Percentiles rank a stretch among this genome's conserved stretches.
These are phyloP conservation scores for Trachymyrmex septentrionalis DNA, from an alignment of 1,140 invertebrate genomes.

Conservation along the genomic window DNA sequence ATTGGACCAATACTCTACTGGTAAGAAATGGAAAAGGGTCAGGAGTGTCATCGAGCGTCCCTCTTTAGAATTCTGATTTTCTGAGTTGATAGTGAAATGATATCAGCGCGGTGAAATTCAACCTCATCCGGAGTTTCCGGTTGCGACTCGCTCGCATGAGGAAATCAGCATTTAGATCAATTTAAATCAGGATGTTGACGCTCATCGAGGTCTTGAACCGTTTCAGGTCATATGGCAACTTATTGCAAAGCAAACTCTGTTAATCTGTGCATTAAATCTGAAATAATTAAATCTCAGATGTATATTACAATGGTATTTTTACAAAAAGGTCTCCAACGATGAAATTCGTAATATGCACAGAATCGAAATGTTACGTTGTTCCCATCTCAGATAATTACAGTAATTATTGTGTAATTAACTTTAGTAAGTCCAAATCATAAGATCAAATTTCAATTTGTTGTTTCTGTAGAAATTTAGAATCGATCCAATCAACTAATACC, in stretches of 20 bases:
- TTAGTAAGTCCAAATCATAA: constrained; percentile 8
- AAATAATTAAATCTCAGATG: constrained; percentile 1
- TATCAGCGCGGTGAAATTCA: constrained; percentile 37
- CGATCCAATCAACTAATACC: constrained; percentile 61
- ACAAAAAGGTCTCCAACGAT: background rate
- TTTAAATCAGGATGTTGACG: constrained; percentile 2
- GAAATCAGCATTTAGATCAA: constrained; percentile 34
- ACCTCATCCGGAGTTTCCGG: constrained; percentile 20
- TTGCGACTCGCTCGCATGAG: background rate
- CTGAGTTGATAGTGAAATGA: constrained; percentile 68
- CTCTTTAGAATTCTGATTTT: constrained; percentile 62
- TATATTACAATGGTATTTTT: background rate
- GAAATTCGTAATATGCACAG: background rate
- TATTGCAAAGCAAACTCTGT: background rate
- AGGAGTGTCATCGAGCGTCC: constrained; percentile 68
- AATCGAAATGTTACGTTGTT: background rate
- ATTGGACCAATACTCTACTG: constrained; percentile 70
- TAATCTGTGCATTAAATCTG: constrained; percentile 27
- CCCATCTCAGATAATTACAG: background rate
- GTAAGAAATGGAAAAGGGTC: constrained; percentile 36
- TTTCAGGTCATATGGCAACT: background rate
- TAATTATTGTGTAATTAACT: constrained; percentile 1
- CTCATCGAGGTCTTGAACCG: background rate
- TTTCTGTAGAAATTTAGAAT: constrained; percentile 50
- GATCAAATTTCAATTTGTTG: constrained; percentile 55